Base-by-base conservation (phyloP, 2,797 vertebrate species). In the Peromyscus aztecus region DNA sequence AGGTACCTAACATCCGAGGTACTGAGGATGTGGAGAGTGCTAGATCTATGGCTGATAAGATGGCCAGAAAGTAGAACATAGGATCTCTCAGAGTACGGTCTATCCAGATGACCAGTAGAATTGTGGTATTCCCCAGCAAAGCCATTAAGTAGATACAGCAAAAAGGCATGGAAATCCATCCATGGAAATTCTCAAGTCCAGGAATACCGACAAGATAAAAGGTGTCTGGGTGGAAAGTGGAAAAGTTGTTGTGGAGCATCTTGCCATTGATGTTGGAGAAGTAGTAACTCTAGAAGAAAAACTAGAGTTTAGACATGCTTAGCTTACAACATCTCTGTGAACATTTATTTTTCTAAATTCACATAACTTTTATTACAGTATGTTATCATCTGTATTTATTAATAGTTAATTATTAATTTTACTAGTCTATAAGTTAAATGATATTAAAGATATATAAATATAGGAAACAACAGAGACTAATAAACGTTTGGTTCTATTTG, bases 81-180 rank as follows among this genome's bases (percentile, higher is more conserved):
- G 97, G 95, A 17, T 96, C 65, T n/a, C 75, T 11, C 46, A 97
- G 90, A 40, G 67, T 71, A 24, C 0, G 14, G 1, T 97, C 96
- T 37, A 76, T 86, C 93, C 76, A 84, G 92, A 98, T 97, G 37
- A 96, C n/a, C 71, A 94, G 71, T 0, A 97, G 63, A 67, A 98
- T 65, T 4, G 78, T 83, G 61, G 40, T 77, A 67, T 97, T 98
- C 27, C 95, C 97, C 6, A 96, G 34, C 21, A 97, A 93, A 52
- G 96, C 89, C 78, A 97, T 5, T 0, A 96, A 27, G 37, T 96
- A 97, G 29, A 96, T 63, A 55, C 40, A 94, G 57, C 93, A 94
- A 84, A 97, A 97, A 61, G 97, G 95, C 67, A 98, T 40, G 3
- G 97, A 95, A 27, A 98, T 95, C 96, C 94, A 98, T 14, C 9